A percentile compares a stretch with the other conserved stretches of the same genome.
These are phyloP conservation scores for Nycticryphes semicollaris DNA, from an alignment of 2,113 vertebrate genomes.

Conservation along the genomic window DNA sequence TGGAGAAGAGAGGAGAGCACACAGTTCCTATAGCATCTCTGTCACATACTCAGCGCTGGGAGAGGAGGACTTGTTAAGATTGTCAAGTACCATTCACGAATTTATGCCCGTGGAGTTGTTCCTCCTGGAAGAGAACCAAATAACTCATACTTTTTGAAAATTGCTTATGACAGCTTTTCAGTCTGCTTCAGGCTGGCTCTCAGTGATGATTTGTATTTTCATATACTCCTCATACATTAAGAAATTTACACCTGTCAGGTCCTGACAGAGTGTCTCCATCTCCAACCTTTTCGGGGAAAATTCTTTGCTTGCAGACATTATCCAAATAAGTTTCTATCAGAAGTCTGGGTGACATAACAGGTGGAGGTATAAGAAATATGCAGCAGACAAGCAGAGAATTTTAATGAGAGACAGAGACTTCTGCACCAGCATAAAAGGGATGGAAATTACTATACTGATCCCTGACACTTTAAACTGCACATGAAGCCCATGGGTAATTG, in stretches of 20 bases:
- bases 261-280: conserved; percentile 71
- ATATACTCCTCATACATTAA: conserved; percentile 74
- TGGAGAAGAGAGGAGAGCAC: neutral
- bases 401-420: conserved; percentile 36
- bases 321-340: conserved; percentile 76
- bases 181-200: conserved; percentile 72
- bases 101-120: conserved; percentile 72
- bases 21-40: neutral
- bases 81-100: conserved; percentile 75
- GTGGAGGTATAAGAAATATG: conserved; percentile 62
- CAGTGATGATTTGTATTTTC: conserved; percentile 75
- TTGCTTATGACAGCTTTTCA: conserved; percentile 76
- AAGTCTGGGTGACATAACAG: conserved; percentile 67
- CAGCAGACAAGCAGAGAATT: conserved; percentile 48
- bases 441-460: conserved; percentile 35
- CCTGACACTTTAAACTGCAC: conserved; percentile 44
- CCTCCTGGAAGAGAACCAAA: conserved; percentile 71
- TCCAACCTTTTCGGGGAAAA: conserved; percentile 62
- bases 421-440: neutral
- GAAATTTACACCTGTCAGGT: conserved; percentile 78
- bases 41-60: neutral
- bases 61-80: conserved; percentile 66
- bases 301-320: conserved; percentile 74
- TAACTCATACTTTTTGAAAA: conserved; percentile 79
- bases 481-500: conserved; percentile 26